Base-by-base conservation (phyloP, 1,140 invertebrate genomes). In the Anadara kagoshimensis region DNA sequence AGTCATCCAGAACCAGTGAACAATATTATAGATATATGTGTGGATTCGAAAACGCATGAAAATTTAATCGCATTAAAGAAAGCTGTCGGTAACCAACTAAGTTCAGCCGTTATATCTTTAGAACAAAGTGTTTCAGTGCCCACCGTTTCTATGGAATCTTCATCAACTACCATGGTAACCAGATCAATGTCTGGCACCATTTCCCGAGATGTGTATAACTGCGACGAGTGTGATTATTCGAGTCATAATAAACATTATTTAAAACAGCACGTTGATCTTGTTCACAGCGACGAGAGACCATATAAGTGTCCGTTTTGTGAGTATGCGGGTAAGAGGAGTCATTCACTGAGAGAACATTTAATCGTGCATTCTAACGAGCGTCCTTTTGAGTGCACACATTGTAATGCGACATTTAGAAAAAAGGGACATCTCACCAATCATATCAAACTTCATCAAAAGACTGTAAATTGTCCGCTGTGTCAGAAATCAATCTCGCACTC, bases 391-490 rank as follows among this genome's bases (percentile, higher is more conserved):
- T 89, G 87, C 79, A 68, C 44, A 16, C 80, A 84, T 56, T 89
- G 87, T 73, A 87, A 87, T 78, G 87, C 87, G 22, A 86, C 85
- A 1, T 89, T 89, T 65, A 76, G 86, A 45, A 88, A 89, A 64
- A 89, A 89, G 69, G 87, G 86, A 22, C 86, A 89, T 72, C 78
- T 89, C 20, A 89, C 87, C 14, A 89, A 87, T 72, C 87, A 89
- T 73, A 80, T 83, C 18, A 88, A 87, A 75, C 78, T 89, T 41
- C 87, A 89, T 66, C 78, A 82, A 54, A 77, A 75, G 44, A 66
- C 77, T 14, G 70, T 81, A n/a, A 66, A 79, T 43, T 83, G 81
- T 72, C 73, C 75, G 12, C 54, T 83, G 12, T 83, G 85, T 45
- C 44, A 64, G n/a, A 54, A 54, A 16, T 69, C 54, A n/a, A 61